Base-by-base conservation (phyloP, 2,888 invertebrate species). In the Melanchra persicariae region DNA sequence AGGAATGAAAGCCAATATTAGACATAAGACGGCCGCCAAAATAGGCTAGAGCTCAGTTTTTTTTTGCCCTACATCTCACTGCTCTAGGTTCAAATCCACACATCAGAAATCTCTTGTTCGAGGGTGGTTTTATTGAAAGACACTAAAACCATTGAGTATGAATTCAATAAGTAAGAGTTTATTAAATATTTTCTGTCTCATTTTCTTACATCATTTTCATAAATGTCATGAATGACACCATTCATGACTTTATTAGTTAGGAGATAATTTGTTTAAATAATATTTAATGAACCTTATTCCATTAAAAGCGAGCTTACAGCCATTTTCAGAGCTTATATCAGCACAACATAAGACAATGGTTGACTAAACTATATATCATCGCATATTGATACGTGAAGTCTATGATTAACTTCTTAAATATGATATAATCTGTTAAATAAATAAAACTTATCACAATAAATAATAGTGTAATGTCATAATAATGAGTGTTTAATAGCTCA, bases 401-500 rank as follows among this genome's bases (percentile, higher is more conserved):
- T 17, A 24, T 24, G 37, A 51, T 30, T 59, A 24, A 68, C 30
- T 78, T 66, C 49, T 37, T 66, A 52, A 22, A 57, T 47, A 37
- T 72, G 3, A 59, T 37, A 37, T 15, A 45, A 51, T n/a, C n/a
- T 51, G 30, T 72, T 65, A 43, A 61, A 77, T 78, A 62, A 78
- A 69, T 65, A 69, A 65, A 74, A 45, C 22, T 49, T 57, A 67
- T 67, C 40, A 57, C 34, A 76, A 55, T 57, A 43, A 73, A 65
- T 77, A 54, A n/a, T 57, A 65, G 37, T 51, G 22, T 68, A 64
- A 78, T 66, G 30, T 73, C 64, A 40, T 54, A 78, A n/a, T n/a
- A n/a, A 69, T 69, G 17, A 68, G 17, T 22, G 49, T 72, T 77
- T 55, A 47, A 43, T 55, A 45, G 63, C 49, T 45, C 59, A 78